These are phyloP conservation scores for Tridacna crocea DNA, from an alignment of 2,888 invertebrate genomes.

Conservation along the genomic window DNA sequence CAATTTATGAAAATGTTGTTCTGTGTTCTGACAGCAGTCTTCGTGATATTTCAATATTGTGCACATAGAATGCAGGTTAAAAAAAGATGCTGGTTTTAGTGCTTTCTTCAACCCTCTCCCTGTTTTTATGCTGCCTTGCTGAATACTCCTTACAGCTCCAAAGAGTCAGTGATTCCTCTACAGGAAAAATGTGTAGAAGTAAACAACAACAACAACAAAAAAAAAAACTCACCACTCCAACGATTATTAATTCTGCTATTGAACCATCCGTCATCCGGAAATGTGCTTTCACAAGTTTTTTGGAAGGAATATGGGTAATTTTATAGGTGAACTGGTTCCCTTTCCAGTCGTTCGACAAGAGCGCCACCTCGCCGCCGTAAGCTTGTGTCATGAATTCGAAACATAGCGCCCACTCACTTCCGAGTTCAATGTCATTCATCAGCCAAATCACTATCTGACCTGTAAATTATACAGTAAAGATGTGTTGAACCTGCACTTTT, in stretches of 20 bases:
- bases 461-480: conserved; percentile 1
- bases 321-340: conserved; percentile 63
- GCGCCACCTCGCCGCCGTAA: conserved; percentile 62
- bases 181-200: too few species aligned
- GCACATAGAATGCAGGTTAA: too few species aligned
- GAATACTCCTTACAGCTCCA: too few species aligned
- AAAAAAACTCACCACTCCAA: conserved; percentile 65
- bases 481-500: not conserved
- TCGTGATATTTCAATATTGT: too few species aligned
- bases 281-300: conserved; percentile 57
- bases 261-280: conserved; percentile 63
- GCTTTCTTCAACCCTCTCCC: too few species aligned
- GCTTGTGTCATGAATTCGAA: conserved; percentile 67
- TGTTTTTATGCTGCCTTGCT: too few species aligned
- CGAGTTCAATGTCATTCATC: conserved; percentile 68
- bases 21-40: too few species aligned
- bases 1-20: too few species aligned
- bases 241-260: conserved; percentile 55
- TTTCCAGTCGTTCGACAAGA: conserved; percentile 66
- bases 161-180: too few species aligned
- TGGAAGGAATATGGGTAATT: conserved; percentile 58
- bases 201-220: too few species aligned
- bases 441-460: conserved; percentile 64
- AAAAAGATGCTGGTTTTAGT: too few species aligned
- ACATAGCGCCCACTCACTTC: conserved; percentile 65